Conservation (phyloP, 1,140 invertebrate genomes). For the Sminthurinus signatus region DNA sequence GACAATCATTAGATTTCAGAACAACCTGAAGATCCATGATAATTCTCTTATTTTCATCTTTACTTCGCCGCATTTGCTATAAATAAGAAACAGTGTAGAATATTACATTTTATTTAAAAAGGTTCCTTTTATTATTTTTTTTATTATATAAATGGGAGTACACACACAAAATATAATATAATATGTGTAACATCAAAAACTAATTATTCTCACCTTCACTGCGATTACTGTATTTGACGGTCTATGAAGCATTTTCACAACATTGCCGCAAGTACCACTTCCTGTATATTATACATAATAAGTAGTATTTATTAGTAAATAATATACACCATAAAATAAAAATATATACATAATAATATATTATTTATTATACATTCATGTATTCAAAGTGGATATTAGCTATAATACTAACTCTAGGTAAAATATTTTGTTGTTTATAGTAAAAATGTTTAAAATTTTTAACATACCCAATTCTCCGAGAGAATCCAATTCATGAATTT, state of each 20-base stretch:
- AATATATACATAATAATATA: no score
- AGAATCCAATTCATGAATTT: conserved; percentile 77
- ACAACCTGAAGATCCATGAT: conserved; percentile 98
- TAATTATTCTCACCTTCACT: conserved; percentile 67
- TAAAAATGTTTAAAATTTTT: no score
- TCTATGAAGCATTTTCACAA: conserved; percentile 91
- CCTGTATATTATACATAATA: no score
- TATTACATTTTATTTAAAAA: not conserved
- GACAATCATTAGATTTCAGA: conserved; percentile 91
- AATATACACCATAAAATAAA: no score
- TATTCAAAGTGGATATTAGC: no score
- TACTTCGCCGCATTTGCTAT: conserved; percentile 92
- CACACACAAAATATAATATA: not conserved
- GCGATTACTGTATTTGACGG: conserved; percentile 79
- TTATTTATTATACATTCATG: no score
- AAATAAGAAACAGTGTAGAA: not conserved
- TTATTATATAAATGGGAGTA: not conserved
- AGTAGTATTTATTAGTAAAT: no score
- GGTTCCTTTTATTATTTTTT: not conserved
- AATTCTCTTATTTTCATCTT: conserved; percentile 94
- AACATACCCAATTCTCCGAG: conserved; percentile 83
- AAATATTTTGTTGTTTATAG: no score
- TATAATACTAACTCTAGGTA: no score
- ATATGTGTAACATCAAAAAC: conserved; percentile 8
- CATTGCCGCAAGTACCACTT: conserved; percentile 94